Conservation (phyloP, 2,888 invertebrate genomes). For the Cerastoderma edule region DNA sequence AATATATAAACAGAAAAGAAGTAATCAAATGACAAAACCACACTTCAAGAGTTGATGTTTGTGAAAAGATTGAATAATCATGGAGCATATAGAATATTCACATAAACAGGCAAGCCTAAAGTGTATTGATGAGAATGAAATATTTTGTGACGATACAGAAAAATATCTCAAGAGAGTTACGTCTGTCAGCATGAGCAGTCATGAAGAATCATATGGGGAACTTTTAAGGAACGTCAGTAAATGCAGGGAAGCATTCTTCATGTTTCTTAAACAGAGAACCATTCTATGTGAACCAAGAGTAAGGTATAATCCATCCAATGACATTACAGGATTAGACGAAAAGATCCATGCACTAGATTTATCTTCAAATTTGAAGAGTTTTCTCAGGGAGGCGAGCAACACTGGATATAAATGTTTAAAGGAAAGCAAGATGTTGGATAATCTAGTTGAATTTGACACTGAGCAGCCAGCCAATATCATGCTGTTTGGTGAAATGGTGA, state of each 20-base stretch:
- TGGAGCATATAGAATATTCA: constrained; percentile 18
- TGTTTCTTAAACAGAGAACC: constrained; percentile 46
- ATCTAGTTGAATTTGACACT: constrained; percentile 59
- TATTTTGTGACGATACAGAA: constrained; percentile 49
- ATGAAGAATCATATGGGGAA: constrained; percentile 41
- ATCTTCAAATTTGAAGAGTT: constrained; percentile 40
- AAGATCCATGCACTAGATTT: constrained; percentile 43
- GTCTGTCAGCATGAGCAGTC: constrained; percentile 20
- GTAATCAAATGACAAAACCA: too few species aligned
- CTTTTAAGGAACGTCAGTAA: constrained; percentile 41
- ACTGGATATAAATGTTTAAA: constrained; percentile 43
- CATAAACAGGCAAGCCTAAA: constrained; percentile 46
- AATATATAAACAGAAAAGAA: too few species aligned
- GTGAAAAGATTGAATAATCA: neutral
- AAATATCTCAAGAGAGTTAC: constrained; percentile 41
- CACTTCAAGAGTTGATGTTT: too few species aligned
- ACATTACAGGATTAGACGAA: constrained; percentile 44
- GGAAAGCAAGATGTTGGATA: constrained; percentile 40
- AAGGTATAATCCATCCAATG: constrained; percentile 49
- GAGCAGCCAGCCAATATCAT: constrained; percentile 28
- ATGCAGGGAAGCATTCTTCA: constrained; percentile 44
- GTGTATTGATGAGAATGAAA: constrained; percentile 55
- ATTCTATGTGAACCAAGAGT: constrained; percentile 50
- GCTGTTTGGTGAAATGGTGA: constrained; percentile 35
- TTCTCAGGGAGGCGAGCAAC: constrained; percentile 42